Evolutionary conservation across 2,113 vertebrate species (phyloP).

Genomic region (Bujurquina vittata): DNA sequence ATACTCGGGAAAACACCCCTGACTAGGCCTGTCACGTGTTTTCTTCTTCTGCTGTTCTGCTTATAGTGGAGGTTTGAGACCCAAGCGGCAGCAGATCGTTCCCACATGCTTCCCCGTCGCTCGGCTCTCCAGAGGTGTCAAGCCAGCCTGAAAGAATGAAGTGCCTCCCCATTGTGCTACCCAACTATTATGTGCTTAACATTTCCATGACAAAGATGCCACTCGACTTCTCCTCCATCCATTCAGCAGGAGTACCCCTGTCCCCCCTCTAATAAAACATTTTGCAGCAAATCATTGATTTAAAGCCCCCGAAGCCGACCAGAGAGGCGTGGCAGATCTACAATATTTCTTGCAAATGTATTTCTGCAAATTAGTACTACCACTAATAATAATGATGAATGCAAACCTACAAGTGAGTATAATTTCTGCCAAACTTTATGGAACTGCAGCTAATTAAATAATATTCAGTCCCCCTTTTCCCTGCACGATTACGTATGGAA

Average conservation of each 20-base stretch:
- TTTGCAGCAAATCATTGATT: constrained; percentile 96
- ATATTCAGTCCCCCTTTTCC: not conserved
- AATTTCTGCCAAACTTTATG: not conserved
- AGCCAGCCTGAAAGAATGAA: constrained; percentile 97
- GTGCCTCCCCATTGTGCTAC: constrained; percentile 95
- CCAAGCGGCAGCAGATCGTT: constrained; percentile 91
- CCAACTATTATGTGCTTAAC: constrained; percentile 99
- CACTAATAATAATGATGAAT: not conserved
- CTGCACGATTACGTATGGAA: not conserved
- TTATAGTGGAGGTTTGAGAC: constrained; percentile 76
- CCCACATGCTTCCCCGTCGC: constrained; percentile 99
- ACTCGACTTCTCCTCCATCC: constrained; percentile 99
- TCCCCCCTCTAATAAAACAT: constrained; percentile 97
- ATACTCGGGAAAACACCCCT: constrained; percentile 8
- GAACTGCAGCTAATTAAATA: constrained; percentile 6
- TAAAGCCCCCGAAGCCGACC: constrained; percentile 81
- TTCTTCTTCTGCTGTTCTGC: constrained; percentile 44
- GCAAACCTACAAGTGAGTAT: not conserved
- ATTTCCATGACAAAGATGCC: constrained; percentile 99
- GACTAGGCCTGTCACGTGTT: constrained; percentile 26
- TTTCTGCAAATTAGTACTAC: not conserved
- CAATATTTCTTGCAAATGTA: constrained; percentile 1
- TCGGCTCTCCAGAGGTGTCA: constrained; percentile 98
- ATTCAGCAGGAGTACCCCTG: constrained; percentile 94
- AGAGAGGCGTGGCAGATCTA: constrained; percentile 73